Evolutionary conservation across 2,888 invertebrate genomes (phyloP).

Genomic region (Troglohyphantes excavatus): DNA sequence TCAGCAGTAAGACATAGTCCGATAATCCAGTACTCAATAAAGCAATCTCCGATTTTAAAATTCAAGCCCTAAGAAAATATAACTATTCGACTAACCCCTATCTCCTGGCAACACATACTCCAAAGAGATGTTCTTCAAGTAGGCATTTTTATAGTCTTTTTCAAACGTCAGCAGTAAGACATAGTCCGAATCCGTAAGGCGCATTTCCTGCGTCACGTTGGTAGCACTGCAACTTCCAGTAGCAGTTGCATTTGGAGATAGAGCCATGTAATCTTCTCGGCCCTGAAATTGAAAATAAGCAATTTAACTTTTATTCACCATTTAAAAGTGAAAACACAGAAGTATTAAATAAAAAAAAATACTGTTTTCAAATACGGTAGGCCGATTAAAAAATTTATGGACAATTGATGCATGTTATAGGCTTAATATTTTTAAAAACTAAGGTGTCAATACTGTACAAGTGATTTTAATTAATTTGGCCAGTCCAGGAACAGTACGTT

Average conservation of each 20-base stretch:
- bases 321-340: background rate
- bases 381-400: too few relatives aligned
- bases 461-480: too few relatives aligned
- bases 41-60: too few relatives aligned
- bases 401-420: too few relatives aligned
- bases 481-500: too few relatives aligned
- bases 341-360: too few relatives aligned
- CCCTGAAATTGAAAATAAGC: constrained; percentile 14
- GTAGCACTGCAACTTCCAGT: constrained; percentile 25
- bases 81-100: constrained; percentile 13
- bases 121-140: constrained; percentile 21
- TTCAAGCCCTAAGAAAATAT: background rate
- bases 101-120: background rate
- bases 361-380: too few relatives aligned
- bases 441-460: too few relatives aligned
- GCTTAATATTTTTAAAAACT: too few relatives aligned
- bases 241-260: constrained; percentile 38
- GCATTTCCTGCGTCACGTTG: constrained; percentile 37
- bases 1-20: constrained; percentile 5
- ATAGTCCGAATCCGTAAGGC: constrained; percentile 15
- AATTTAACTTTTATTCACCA: background rate
- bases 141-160: constrained; percentile 16
- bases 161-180: constrained; percentile 28
- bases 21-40: too few relatives aligned
- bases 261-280: background rate